Evolutionary conservation across 1,140 invertebrate genomes (phyloP), one percentile per base, ranked within the genome.

Genomic region (Anoplolepis gracilipes): DNA sequence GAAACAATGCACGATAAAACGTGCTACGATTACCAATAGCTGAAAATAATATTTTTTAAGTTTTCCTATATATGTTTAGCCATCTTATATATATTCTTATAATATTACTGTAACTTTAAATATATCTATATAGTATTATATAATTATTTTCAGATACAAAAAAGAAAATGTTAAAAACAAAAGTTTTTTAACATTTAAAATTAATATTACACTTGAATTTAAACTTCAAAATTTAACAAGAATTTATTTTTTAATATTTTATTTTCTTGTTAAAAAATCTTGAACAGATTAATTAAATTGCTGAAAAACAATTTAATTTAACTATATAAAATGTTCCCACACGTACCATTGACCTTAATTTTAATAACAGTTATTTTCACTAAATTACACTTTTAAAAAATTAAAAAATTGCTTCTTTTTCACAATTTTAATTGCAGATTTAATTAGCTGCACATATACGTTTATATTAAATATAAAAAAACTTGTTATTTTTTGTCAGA

Each of bases 11-110:
- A 82, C 25, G 7, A 76, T 39, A 61, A 30, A 11, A 25, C 11
- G 22, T 69, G 64, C 22, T 19, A 42, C 36, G 39, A 11, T 39
- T 69, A 61, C 6, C 55, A 6, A 57, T 30, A 59, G 75, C 87
- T 88, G 82, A 10, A 88, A 88, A 86, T 42, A 88, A 86, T 64
- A 55, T 7, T 8, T 6, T 70, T 89, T 77, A 82, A 36, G 19
- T 55, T 73, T n/a, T 6, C 39, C 28, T 42, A 84, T n/a, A n/a
- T n/a, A n/a, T 22, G 76, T 85, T 87, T 89, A 85, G 87, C 72
- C 84, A 39, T 82, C 78, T 46, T 59, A 70, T n/a, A 69, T 59
- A 70, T n/a, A 69, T 39, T 57, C 10, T 8, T 70, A 70, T n/a
- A 30, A 72, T 57, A 62, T 46, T n/a, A 82, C 7, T 62, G 25